phyloP scores from a whole-genome alignment of 2,888 invertebrate species.

The Ophion ventricosus region DNA sequence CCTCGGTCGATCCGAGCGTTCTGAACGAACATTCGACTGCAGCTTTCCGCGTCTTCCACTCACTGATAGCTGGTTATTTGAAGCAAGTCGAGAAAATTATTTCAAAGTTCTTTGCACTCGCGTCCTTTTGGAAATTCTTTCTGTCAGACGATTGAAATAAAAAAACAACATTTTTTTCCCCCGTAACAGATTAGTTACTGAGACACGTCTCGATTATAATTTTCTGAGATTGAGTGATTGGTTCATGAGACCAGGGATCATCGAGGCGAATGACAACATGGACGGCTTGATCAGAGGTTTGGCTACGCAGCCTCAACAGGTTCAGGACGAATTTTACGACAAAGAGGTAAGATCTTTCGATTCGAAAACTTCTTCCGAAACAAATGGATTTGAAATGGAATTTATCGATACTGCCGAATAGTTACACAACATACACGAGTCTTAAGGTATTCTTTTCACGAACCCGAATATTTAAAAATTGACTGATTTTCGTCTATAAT shows the following conservation, averaged over 20 bases:
- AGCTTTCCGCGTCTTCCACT: slow-evolving; percentile 90
- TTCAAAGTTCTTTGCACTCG: not conserved
- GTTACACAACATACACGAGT: too few relatives aligned
- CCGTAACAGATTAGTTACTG: slow-evolving; percentile 85
- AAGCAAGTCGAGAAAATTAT: slow-evolving; percentile 84
- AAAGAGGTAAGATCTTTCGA: slow-evolving; percentile 85
- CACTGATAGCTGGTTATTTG: slow-evolving; percentile 88
- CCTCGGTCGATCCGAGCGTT: slow-evolving; percentile 87
- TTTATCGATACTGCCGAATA: too few relatives aligned
- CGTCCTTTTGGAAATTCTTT: not conserved
- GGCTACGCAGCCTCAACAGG: slow-evolving; percentile 90
- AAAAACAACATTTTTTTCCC: not conserved
- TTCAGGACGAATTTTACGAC: slow-evolving; percentile 91
- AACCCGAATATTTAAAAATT: too few relatives aligned
- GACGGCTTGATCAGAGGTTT: slow-evolving; percentile 91
- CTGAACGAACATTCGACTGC: slow-evolving; percentile 89
- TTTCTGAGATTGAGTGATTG: slow-evolving; percentile 89
- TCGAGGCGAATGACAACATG: slow-evolving; percentile 88
- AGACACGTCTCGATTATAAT: slow-evolving; percentile 84
- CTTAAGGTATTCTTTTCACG: too few relatives aligned
- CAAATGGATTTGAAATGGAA: not conserved
- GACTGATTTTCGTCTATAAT: too few relatives aligned
- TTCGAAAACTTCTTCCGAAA: not conserved
- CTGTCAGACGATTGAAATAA: not conserved
- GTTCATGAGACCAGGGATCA: slow-evolving; percentile 88